Evolutionary conservation across 2,888 invertebrate species (phyloP), one percentile per base, ranked within the genome.

Genomic region (Ditula angustiorana): DNA sequence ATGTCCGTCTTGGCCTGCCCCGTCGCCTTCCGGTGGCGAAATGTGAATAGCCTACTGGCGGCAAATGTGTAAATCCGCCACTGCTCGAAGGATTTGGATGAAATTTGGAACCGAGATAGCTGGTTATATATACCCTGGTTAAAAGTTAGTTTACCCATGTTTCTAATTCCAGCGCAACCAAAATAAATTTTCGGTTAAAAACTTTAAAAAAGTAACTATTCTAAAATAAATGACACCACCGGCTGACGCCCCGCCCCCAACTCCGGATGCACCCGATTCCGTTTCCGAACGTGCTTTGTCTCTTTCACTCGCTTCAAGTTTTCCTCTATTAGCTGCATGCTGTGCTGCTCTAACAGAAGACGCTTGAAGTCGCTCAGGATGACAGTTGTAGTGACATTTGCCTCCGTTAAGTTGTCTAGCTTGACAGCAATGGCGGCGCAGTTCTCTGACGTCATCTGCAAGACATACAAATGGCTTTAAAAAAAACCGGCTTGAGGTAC

Each of bases 381-480:
- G 58, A 75, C 69, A 0, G 67, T 35, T 0, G 79, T 69, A 1
- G 78, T 70, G 11, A 70, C 68, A 10, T 72, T 58, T 8, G 61
- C 71, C 11, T 78, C 79, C 47, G 75, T 72, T 46, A 84, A 59
- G 2, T 60, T 75, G 70, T 88, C 86, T 3, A 88, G 77, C 74
- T 88, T 86, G 62, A 88, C 82, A 68, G 85, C 88, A 41, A 87
- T 73, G 62, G 81, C 74, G 26, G 82, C 77, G 69, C 90, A 87
- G 66, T 76, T 82, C 68, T 88, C 87, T 13, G 88, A 72, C 16
- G 86, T 74, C 73, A 89, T 74, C 89, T 89, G 76, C 72, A 62
- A 56, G 49, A 61, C 56, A 28, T 37, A 44, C 2, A 1, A n/a
- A 13, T 26, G 13, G 50, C 4, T 16, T 2, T 11, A 5, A 41